These are phyloP conservation scores for Hepsetus odoe DNA, from an alignment of 2,113 vertebrate species.

Conservation along the genomic window DNA sequence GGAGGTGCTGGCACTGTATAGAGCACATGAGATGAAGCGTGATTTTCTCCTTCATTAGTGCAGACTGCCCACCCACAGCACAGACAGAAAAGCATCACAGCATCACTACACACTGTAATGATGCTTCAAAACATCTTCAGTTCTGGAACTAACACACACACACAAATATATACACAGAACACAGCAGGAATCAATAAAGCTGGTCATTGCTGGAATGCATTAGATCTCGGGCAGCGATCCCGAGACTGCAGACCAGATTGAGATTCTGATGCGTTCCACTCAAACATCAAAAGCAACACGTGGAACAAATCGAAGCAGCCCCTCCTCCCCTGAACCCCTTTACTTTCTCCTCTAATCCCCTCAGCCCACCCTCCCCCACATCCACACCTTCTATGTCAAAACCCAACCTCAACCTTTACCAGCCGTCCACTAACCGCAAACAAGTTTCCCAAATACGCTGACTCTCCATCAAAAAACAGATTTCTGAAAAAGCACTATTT, in stretches of 20 bases:
- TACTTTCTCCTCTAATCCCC: background rate
- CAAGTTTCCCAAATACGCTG: background rate
- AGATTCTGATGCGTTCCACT: slow-evolving; percentile 45
- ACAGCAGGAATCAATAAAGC: slow-evolving; percentile 52
- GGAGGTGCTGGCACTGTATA: slow-evolving; percentile 88
- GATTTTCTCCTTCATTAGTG: background rate
- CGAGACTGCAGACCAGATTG: slow-evolving; percentile 6
- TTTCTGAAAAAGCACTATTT: too few relatives aligned
- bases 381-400: background rate
- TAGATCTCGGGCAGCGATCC: slow-evolving; percentile 25
- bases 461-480: background rate
- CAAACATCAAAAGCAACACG: slow-evolving; percentile 55
- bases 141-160: background rate
- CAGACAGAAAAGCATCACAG: background rate
- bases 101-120: background rate
- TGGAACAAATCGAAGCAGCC: slow-evolving; percentile 39
- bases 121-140: background rate
- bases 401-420: background rate
- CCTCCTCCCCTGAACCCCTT: slow-evolving; percentile 10
- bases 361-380: background rate
- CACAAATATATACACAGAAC: slow-evolving; percentile 44
- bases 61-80: background rate
- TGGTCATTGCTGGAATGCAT: slow-evolving; percentile 39
- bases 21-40: background rate
- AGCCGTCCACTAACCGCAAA: background rate